Evolutionary conservation across 2,797 vertebrate species (phyloP).

Genomic region (Syngnathus rostellatus): DNA sequence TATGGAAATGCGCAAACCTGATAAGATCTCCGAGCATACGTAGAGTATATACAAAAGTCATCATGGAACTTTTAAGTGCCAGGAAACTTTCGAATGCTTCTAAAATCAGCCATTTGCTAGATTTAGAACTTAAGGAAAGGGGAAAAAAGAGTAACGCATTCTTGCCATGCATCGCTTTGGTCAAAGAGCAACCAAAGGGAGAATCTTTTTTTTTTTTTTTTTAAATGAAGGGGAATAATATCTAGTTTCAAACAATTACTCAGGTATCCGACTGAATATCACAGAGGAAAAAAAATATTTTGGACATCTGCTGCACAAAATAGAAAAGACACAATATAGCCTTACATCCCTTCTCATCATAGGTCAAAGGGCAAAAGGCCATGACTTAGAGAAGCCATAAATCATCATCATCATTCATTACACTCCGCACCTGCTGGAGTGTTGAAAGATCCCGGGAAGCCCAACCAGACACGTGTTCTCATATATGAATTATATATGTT

Average conservation of each 20-base stretch:
- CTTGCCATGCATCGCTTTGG: constrained; percentile 37
- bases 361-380: constrained; percentile 13
- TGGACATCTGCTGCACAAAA: constrained; percentile 8
- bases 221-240: constrained; percentile 16
- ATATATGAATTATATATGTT: not conserved
- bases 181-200: constrained; percentile 38
- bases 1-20: constrained; percentile 51
- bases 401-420: constrained; percentile 21
- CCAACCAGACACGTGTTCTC: not conserved
- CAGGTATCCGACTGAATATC: constrained; percentile 25
- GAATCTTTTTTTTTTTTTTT: constrained; percentile 14
- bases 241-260: constrained; percentile 25
- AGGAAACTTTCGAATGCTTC: constrained; percentile 55
- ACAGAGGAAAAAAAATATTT: constrained; percentile 21
- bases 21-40: constrained; percentile 41
- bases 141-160: constrained; percentile 40
- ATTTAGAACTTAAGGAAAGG: constrained; percentile 41
- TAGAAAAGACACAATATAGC: not conserved
- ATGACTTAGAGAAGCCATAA: constrained; percentile 25
- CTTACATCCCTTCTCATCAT: not conserved
- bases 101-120: constrained; percentile 48
- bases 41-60: constrained; percentile 38
- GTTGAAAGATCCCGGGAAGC: constrained; percentile 14
- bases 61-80: constrained; percentile 51
- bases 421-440: constrained; percentile 29